Base-by-base conservation (phyloP, 1,140 invertebrate species). In the Pseudomyrmex concolor region DNA sequence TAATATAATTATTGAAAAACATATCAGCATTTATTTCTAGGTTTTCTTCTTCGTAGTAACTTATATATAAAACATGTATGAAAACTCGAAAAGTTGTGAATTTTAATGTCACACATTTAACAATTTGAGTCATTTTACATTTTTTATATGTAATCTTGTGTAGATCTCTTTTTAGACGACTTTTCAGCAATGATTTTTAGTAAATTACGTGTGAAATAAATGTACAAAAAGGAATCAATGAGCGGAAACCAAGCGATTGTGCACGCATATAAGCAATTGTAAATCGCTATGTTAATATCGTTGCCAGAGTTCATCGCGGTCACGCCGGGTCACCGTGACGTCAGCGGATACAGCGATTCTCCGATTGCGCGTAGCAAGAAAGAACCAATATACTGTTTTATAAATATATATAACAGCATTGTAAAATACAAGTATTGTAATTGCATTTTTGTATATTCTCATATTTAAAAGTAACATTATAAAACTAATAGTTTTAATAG, bases 291-390 rank as follows among this genome's bases (percentile, higher is more conserved):
- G 90, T 71, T 91, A 92, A 92, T 91, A 77, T 86, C 66, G 64
- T 43, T 80, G 66, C 54, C 85, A 83, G 84, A 90, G 91, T 91
- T 93, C 90, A 91, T 68, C 85, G 89, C 90, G 93, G 93, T 93
- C 92, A 91, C 84, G 72, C 7, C 86, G 78, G 91, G 91, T 88
- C 90, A 87, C 71, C 64, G 71, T 93, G 93, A 93, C 92, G 92
- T 92, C 91, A 93, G 86, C 92, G 93, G 93, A 93, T 93, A 89
- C 91, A 90, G 85, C 91, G 92, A 92, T 90, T 92, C 91, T 84
- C 48, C 45, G 73, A 34, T 66, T 66, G 60, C 51, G n/a, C 48
- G 48, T 34, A 5, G 34, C 34, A 7, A 34, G 34, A 34, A n/a
- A n/a, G 12, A 54, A 25, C 22, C 54, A 17, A 48, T 25, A 51